Evolutionary conservation across 2,888 invertebrate species (phyloP).

Genomic region (Callinectes sapidus): DNA sequence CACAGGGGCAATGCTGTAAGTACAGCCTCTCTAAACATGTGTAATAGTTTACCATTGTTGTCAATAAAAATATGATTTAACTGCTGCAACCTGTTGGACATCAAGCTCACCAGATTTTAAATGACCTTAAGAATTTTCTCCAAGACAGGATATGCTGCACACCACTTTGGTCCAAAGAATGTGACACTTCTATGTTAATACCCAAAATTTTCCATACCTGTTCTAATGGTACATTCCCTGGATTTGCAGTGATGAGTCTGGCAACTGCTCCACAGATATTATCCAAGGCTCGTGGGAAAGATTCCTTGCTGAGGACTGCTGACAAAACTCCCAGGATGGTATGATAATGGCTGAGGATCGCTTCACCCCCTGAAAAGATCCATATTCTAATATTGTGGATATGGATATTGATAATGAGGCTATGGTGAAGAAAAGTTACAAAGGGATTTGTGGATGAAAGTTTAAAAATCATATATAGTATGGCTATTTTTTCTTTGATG

Average conservation of each 20-base stretch:
- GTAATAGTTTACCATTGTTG: too few species aligned
- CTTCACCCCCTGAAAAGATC: slow-evolving; percentile 63
- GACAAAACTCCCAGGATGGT: slow-evolving; percentile 83
- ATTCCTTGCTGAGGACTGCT: slow-evolving; percentile 81
- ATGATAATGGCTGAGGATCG: slow-evolving; percentile 79
- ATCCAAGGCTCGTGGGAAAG: slow-evolving; percentile 83
- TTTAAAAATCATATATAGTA: too few species aligned
- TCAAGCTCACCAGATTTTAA: too few species aligned
- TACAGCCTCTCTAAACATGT: too few species aligned
- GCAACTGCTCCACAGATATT: slow-evolving; percentile 88
- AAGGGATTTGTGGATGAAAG: too few species aligned
- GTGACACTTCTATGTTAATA: background rate
- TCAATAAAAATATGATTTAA: too few species aligned
- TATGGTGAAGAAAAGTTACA: background rate
- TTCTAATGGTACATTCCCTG: slow-evolving; percentile 82
- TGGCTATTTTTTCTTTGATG: too few species aligned
- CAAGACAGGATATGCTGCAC: background rate
- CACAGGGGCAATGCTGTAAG: too few species aligned
- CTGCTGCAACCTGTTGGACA: too few species aligned
- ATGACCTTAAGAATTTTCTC: background rate
- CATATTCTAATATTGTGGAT: background rate
- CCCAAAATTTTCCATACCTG: slow-evolving; percentile 77
- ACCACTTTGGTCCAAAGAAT: background rate
- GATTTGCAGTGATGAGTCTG: slow-evolving; percentile 83
- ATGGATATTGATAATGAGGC: background rate